phyloP scores from a whole-genome alignment of 2,888 invertebrate species.

The Beris chalybata region DNA sequence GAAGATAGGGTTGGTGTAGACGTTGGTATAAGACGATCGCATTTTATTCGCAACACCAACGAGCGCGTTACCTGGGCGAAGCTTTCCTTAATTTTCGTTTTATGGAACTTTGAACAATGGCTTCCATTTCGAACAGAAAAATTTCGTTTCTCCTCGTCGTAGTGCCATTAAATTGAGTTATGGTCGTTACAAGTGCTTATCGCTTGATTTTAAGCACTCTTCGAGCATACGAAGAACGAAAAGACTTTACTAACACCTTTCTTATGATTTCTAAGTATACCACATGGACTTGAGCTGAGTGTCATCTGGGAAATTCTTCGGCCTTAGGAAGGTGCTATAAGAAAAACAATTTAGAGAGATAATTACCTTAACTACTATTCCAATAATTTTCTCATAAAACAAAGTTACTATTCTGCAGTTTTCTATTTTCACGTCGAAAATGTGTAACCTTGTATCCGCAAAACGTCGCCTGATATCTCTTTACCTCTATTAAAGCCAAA shows the following conservation, averaged over 20 bases:
- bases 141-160: conserved; percentile 17
- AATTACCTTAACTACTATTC: too few relatives aligned
- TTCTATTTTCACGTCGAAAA: too few relatives aligned
- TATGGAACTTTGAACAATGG: conserved; percentile 34
- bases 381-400: too few relatives aligned
- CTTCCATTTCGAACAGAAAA: conserved; percentile 19
- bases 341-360: too few relatives aligned
- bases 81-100: conserved; percentile 32
- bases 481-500: too few relatives aligned
- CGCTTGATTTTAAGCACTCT: conserved; percentile 29
- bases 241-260: conserved; percentile 16
- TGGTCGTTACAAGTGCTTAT: conserved; percentile 36
- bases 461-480: too few relatives aligned
- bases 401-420: too few relatives aligned
- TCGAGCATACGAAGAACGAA: conserved; percentile 14
- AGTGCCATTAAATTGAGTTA: conserved; percentile 38
- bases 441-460: too few relatives aligned
- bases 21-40: conserved; percentile 1
- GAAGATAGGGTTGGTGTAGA: conserved; percentile 32
- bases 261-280: conserved; percentile 14
- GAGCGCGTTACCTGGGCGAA: conserved; percentile 22
- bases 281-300: conserved; percentile 10
- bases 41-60: conserved; percentile 22
- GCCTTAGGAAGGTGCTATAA: too few relatives aligned
- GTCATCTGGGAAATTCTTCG: too few relatives aligned